These are phyloP conservation scores for Aleiodes leptofemur DNA, from an alignment of 2,888 invertebrate genomes.

Conservation along the genomic window DNA sequence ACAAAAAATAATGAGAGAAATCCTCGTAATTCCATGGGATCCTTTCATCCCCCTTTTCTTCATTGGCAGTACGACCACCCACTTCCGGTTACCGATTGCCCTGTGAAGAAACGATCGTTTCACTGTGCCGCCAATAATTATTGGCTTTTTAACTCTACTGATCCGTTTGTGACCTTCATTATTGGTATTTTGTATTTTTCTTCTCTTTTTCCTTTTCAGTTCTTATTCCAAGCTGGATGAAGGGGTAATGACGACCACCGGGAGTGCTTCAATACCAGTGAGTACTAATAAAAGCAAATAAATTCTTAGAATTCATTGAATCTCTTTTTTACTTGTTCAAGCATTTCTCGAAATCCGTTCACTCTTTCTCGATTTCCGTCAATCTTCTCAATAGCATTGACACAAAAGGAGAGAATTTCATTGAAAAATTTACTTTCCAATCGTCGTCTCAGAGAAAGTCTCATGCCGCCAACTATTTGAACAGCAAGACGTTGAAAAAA, in stretches of 20 bases:
- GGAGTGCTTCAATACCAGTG: neutral
- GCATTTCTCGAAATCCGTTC: no score
- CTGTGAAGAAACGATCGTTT: conserved; percentile 46
- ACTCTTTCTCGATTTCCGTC: no score
- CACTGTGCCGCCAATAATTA: conserved; percentile 61
- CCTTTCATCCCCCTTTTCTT: conserved; percentile 51
- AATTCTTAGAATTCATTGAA: neutral
- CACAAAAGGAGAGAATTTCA: no score
- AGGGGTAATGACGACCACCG: conserved; percentile 30
- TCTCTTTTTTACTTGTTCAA: neutral
- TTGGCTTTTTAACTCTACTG: conserved; percentile 57
- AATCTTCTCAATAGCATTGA: no score
- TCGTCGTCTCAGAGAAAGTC: no score
- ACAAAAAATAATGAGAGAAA: conserved; percentile 15
- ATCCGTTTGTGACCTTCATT: conserved; percentile 41
- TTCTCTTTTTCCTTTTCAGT: neutral
- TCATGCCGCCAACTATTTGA: no score
- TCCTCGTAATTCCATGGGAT: conserved; percentile 29
- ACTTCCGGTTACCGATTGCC: conserved; percentile 47
- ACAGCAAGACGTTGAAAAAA: no score
- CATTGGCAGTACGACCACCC: conserved; percentile 49
- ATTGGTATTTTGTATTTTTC: conserved; percentile 23
- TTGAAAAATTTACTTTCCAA: no score
- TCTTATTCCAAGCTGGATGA: neutral
- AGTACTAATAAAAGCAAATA: neutral